Percentiles rank a stretch among this genome's conserved stretches.
Evolutionary conservation across 2,113 vertebrate species (phyloP).

Genomic region (Notothenia coriiceps): DNA sequence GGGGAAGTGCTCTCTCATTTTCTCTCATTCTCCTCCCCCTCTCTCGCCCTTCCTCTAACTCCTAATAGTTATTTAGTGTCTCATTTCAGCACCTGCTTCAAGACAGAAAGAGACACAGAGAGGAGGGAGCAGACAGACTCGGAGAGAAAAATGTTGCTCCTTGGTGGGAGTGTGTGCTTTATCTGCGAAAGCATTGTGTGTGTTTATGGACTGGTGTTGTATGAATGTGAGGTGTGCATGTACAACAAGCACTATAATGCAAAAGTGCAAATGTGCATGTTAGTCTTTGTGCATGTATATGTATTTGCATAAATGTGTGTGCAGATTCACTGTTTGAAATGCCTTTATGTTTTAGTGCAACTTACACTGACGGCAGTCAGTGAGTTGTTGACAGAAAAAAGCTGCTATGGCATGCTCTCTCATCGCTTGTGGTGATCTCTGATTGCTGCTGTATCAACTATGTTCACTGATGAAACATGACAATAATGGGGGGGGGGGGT

Average conservation of each 20-base stretch:
- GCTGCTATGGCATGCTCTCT: conserved; percentile 62
- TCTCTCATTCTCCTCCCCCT: conserved; percentile 69
- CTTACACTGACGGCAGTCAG: conserved; percentile 26
- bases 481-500: conserved; percentile 33
- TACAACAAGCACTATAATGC: neutral
- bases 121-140: conserved; percentile 43
- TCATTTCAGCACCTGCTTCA: conserved; percentile 82
- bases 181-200: neutral
- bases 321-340: neutral
- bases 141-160: conserved; percentile 52
- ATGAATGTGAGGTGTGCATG: neutral
- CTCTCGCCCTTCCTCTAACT: conserved; percentile 63
- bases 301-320: neutral
- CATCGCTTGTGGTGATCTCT: conserved; percentile 22
- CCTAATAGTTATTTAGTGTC: conserved; percentile 82
- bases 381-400: conserved; percentile 53
- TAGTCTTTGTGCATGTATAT: conserved; percentile 3
- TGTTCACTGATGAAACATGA: conserved; percentile 67
- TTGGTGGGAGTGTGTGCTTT: conserved; percentile 14
- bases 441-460: conserved; percentile 31
- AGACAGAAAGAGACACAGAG: conserved; percentile 51
- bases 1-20: conserved; percentile 61
- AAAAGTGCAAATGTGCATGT: conserved; percentile 12
- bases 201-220: neutral
- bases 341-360: neutral